phyloP scores from a whole-genome alignment of 1,140 invertebrate species.

The Cylas formicarius region DNA sequence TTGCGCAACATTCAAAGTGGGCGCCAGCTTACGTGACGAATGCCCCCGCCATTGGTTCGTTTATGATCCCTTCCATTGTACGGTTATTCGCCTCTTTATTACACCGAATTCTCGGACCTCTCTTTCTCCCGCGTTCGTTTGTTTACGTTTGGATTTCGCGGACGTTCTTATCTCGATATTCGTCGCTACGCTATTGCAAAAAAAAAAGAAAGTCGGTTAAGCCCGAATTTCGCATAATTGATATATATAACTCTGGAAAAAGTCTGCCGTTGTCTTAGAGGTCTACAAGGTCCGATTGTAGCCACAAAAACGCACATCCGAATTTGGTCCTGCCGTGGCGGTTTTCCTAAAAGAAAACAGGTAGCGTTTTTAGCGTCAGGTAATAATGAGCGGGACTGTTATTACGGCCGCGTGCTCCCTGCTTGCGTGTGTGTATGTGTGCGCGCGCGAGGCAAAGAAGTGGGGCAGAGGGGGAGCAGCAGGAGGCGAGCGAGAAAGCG shows the following conservation, averaged over 20 bases:
- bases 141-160: too few species aligned
- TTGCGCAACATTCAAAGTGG: constrained; percentile 38
- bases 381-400: constrained; percentile 40
- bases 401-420: constrained; percentile 31
- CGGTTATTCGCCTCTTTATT: constrained; percentile 23
- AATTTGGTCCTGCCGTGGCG: constrained; percentile 22
- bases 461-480: constrained; percentile 24
- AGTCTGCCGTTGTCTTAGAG: too few species aligned
- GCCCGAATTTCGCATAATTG: too few species aligned
- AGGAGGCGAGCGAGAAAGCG: constrained; percentile 27
- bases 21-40: constrained; percentile 38
- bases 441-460: constrained; percentile 15
- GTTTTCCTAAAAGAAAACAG: constrained; percentile 36
- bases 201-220: too few species aligned
- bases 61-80: constrained; percentile 38
- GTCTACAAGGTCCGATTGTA: too few species aligned
- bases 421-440: too few species aligned
- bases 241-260: too few species aligned
- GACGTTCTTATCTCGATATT: too few species aligned
- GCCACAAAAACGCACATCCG: too few species aligned
- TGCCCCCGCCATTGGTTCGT: constrained; percentile 39
- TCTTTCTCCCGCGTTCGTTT: constrained; percentile 8
- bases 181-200: too few species aligned
- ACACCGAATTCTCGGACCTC: constrained; percentile 11
- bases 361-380: constrained; percentile 34